These are phyloP conservation scores for Hyperoplus lanceolatus DNA, from an alignment of 2,797 vertebrate species.

Conservation along the genomic window DNA sequence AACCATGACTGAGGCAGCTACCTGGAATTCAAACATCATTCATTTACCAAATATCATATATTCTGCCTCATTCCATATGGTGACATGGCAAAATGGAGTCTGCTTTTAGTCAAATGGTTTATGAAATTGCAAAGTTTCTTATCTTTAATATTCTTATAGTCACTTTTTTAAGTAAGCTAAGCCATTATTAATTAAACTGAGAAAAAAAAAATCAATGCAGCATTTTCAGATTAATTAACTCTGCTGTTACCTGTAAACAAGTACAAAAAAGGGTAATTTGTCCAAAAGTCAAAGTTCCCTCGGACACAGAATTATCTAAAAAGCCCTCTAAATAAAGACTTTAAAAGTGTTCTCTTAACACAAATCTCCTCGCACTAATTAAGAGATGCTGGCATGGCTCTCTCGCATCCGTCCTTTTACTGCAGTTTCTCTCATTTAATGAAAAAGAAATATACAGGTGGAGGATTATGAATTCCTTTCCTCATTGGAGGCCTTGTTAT, in stretches of 20 bases:
- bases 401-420: background rate
- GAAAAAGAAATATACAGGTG: conserved; percentile 31
- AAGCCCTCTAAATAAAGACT: conserved; percentile 7
- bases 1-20: background rate
- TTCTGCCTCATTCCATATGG: background rate
- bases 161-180: background rate
- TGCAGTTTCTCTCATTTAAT: conserved; percentile 18
- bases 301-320: conserved; percentile 26
- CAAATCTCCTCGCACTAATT: conserved; percentile 42
- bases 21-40: background rate
- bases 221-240: background rate
- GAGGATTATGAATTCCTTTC: conserved; percentile 49
- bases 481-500: conserved; percentile 20
- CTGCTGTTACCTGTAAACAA: conserved; percentile 21
- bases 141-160: background rate
- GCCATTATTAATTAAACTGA: background rate
- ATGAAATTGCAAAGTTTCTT: background rate
- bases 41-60: background rate
- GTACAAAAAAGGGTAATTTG: conserved; percentile 8
- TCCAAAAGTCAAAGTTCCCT: conserved; percentile 21
- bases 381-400: conserved; percentile 27
- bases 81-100: background rate
- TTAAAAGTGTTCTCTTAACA: conserved; percentile 13
- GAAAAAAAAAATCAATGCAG: background rate
- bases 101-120: background rate